Percentiles rank a stretch among this genome's conserved stretches.
Evolutionary conservation across 1,140 invertebrate species (phyloP).

Genomic region (Chironomus tepperi): DNA sequence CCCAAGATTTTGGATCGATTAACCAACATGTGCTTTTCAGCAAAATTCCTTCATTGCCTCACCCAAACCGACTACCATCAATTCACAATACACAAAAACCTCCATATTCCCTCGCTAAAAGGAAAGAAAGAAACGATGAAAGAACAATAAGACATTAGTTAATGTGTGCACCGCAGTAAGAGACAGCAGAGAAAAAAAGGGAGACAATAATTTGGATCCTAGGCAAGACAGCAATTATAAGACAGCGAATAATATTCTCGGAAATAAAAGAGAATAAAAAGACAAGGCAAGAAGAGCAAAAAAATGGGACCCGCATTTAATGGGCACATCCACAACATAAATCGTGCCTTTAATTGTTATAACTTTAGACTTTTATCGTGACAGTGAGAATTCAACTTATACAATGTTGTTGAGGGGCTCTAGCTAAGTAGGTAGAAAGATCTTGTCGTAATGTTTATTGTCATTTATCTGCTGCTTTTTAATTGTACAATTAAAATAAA

Average conservation of each 20-base stretch:
- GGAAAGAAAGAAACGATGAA: neutral
- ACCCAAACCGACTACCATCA: no score
- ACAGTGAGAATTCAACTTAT: neutral
- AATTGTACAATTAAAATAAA: no score
- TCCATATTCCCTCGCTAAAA: no score
- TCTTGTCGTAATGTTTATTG: no score
- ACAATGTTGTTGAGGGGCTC: neutral
- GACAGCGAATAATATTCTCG: constrained; percentile 1
- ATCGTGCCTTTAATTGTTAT: constrained; percentile 3
- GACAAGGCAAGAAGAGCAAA: no score
- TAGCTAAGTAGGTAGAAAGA: neutral
- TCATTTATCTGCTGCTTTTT: no score
- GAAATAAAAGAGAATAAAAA: neutral
- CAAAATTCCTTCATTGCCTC: no score
- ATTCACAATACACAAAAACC: no score
- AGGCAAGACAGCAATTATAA: neutral
- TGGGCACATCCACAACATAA: neutral
- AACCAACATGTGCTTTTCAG: no score
- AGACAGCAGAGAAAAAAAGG: no score
- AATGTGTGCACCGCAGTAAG: neutral
- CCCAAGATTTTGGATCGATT: no score
- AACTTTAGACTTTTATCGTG: constrained; percentile 3
- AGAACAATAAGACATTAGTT: constrained; percentile 9
- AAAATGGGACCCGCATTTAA: neutral
- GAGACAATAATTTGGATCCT: neutral